Evolutionary conservation across 2,888 invertebrate species (phyloP), one percentile per base, ranked within the genome.

Genomic region (Tetragonula carbonaria): DNA sequence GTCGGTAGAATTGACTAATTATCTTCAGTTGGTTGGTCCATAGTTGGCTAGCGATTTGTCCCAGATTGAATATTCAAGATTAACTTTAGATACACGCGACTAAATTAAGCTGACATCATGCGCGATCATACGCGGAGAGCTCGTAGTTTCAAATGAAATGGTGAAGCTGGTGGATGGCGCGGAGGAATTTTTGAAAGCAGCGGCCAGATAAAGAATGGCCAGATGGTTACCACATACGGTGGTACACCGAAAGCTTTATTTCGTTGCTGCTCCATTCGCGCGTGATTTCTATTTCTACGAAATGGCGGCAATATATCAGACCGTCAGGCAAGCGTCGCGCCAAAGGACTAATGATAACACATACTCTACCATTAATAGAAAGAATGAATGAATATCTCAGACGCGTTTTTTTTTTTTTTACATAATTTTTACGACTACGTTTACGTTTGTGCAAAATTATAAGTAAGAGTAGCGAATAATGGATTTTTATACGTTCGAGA

Each of bases 231-330:
- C 23, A 45, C 21, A 14, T 45, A 63, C 62, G 6, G 2, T 63
- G 21, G 28, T 51, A 8, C 6, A n/a, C 33, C 16, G n/a, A 28
- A 73, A 21, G 21, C 51, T 74, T 51, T 63, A 63, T 51, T 63
- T 21, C 33, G 21, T 65, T n/a, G 33, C n/a, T 38, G 51, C 4
- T 33, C 18, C 33, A 0, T 53, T 74, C 38, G 45, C 21, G 33
- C 28, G 63, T 65, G 33, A 63, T 38, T 65, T 65, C 51, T 74
- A 65, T 65, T 63, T 53, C 33, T 38, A 16, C n/a, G 5, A 74
- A 65, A 65, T 65, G 21, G 18, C 18, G 14, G 21, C 28, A 6
- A 51, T 53, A 65, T 65, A 53, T 74, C 45, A 45, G 45, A 8
- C 45, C 45, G 45, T 45, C 45, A 11, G 45, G 45, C 8, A 45